Evolutionary conservation across 2,113 vertebrate species (phyloP), one percentile per base, ranked within the genome.

Genomic region (Urocitellus parryii): DNA sequence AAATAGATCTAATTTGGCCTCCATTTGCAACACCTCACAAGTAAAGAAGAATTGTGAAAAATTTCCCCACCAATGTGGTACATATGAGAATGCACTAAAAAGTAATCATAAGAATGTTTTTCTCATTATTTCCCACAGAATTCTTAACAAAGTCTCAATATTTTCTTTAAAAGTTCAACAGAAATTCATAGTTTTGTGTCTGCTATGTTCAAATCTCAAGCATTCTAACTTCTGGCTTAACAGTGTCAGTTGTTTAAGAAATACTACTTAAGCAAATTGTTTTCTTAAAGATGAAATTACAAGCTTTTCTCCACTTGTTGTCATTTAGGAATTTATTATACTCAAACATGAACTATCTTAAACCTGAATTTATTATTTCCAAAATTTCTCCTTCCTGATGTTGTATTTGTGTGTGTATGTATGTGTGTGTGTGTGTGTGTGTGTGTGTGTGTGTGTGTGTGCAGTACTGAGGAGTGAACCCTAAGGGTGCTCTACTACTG

Each of bases 281-380:
- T 87, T 87, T 83, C 25, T 84, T 11, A 81, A 83, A 80, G 32
- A 88, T 24, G 13, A 39, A 13, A 73, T 39, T 7, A 68, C 37
- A 4, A 53, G 37, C 17, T 27, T 94, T 92, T 88, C 34, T 3
- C 5, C 12, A 12, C 14, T 27, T 74, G 32, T 82, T 91, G 86
- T 95, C 29, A 27, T 77, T 29, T 94, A 61, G 32, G 56, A 22
- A 1, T 11, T 91, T 89, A 53, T 92, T 92, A 87, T 3, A 96
- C 12, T 3, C 25, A 97, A 94, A 76, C 42, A 90, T 20, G 32
- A 61, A 56, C 42, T 91, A 86, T 20, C 48, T 95, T 24, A 68
- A 89, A 58, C 7, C 24, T 87, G 45, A 93, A 94, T 90, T 95
- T 94, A 78, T 82, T 85, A 78, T 12, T 81, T 80, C 68, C 74